phyloP scores from a whole-genome alignment of 2,888 invertebrate species.

The Habrosyne pyritoides region DNA sequence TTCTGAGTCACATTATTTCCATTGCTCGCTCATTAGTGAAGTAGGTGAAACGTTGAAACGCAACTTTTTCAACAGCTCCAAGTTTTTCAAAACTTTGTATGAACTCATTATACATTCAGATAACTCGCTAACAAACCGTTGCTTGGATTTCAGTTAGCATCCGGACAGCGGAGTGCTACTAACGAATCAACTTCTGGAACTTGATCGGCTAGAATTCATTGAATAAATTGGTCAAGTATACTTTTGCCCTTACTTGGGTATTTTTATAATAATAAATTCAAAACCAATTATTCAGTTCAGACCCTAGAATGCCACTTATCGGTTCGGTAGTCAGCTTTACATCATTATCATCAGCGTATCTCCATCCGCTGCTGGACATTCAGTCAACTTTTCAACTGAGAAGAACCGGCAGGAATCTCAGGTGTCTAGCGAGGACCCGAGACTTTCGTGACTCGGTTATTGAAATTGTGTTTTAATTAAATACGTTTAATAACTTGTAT shows the following conservation, averaged over 20 bases:
- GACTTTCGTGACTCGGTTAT: no score
- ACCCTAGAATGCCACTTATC: no score
- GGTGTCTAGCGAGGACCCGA: no score
- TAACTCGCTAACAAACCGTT: slow-evolving; percentile 59
- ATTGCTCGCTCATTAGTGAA: slow-evolving; percentile 46
- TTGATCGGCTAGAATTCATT: slow-evolving; percentile 28
- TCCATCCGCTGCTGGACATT: no score
- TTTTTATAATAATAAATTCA: no score
- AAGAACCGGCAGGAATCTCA: no score
- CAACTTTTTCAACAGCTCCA: slow-evolving; percentile 33
- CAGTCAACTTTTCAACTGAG: no score
- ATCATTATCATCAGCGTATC: no score
- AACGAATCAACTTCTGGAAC: slow-evolving; percentile 63
- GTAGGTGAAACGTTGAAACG: slow-evolving; percentile 11
- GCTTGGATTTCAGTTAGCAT: slow-evolving; percentile 35
- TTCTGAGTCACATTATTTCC: not conserved
- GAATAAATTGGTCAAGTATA: not conserved
- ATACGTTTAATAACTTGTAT: no score
- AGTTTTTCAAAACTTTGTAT: slow-evolving; percentile 48
- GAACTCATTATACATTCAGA: slow-evolving; percentile 61
- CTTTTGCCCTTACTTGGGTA: slow-evolving; percentile 2
- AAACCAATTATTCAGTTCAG: no score
- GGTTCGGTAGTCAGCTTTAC: no score
- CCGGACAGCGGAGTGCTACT: slow-evolving; percentile 42
- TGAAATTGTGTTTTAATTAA: no score